Evolutionary conservation across 2,113 vertebrate genomes (phyloP), one percentile per base, ranked within the genome.

Genomic region (Aphyosemion australe): DNA sequence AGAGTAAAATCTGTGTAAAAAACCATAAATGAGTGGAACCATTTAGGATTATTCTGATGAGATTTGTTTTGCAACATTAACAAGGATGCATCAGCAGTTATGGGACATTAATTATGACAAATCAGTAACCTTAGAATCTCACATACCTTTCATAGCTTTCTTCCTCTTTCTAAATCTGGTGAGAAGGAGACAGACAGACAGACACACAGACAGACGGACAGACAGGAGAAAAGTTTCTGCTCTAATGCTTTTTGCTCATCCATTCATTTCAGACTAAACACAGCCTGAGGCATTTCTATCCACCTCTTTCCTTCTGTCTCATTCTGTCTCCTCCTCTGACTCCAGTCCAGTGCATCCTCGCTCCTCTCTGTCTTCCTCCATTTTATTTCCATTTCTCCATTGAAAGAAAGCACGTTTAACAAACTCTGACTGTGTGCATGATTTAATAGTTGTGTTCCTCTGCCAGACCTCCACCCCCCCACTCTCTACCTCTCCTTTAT

Each of bases 211-310:
- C 47, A 48, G 47, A 41, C 39, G 57, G 50, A 65, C 47, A 39
- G 60, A 66, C 53, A 43, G 66, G 61, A 70, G 69, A 57, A 72
- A 81, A 59, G 54, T 85, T 92, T 87, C 88, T 86, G 88, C 90
- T 88, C 69, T 82, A 83, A 65, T 90, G 78, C 90, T 85, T 26
- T 91, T 78, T 91, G 83, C 89, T 93, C 88, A 94, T 83, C 86
- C 88, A 92, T 93, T 92, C 91, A 87, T 82, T 88, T 87, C 88
- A 84, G 82, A 90, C 90, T 91, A 90, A 91, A 80, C 78, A 65
- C 74, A 82, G 92, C 93, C 93, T 21, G 76, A 84, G 88, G 91
- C 84, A 0, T 16, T 84, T 82, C 85, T 66, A 42, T 76, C 65
- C 49, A 62, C 62, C 56, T 41, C 60, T 57, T n/a, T 76, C 60